Evolutionary conservation across 1,140 invertebrate genomes (phyloP).

Genomic region (Tetramorium alpestre): DNA sequence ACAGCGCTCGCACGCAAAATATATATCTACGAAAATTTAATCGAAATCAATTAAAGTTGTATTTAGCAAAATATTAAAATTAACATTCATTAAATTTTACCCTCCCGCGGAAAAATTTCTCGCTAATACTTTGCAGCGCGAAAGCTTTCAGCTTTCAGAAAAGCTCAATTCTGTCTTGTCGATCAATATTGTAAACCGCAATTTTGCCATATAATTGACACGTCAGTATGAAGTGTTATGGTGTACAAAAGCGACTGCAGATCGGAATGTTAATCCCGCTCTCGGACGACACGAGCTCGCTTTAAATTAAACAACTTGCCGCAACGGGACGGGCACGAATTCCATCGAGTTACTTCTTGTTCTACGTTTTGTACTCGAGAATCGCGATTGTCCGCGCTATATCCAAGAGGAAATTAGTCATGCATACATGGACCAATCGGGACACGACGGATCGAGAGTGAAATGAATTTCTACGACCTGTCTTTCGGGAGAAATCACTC

Average conservation of each 20-base stretch:
- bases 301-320: slow-evolving; percentile 52
- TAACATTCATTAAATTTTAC: not conserved
- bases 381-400: slow-evolving; percentile 15
- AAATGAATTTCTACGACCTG: slow-evolving; percentile 20
- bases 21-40: not conserved
- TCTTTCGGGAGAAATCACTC: slow-evolving; percentile 30
- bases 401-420: slow-evolving; percentile 54
- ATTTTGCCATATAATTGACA: slow-evolving; percentile 41
- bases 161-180: not conserved
- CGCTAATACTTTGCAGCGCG: not conserved
- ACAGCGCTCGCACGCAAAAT: not conserved
- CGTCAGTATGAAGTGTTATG: slow-evolving; percentile 3
- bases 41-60: not conserved
- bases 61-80: not conserved
- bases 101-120: not conserved
- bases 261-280: slow-evolving; percentile 54
- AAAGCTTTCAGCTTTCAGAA: not conserved
- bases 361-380: slow-evolving; percentile 13
- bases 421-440: slow-evolving; percentile 2
- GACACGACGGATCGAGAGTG: slow-evolving; percentile 24
- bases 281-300: slow-evolving; percentile 12
- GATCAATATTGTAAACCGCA: slow-evolving; percentile 14
- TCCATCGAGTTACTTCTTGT: slow-evolving; percentile 24
- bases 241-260: slow-evolving; percentile 12
- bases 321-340: slow-evolving; percentile 39